Conservation (phyloP, 1,140 invertebrate genomes). For the Drosophila varians region DNA sequence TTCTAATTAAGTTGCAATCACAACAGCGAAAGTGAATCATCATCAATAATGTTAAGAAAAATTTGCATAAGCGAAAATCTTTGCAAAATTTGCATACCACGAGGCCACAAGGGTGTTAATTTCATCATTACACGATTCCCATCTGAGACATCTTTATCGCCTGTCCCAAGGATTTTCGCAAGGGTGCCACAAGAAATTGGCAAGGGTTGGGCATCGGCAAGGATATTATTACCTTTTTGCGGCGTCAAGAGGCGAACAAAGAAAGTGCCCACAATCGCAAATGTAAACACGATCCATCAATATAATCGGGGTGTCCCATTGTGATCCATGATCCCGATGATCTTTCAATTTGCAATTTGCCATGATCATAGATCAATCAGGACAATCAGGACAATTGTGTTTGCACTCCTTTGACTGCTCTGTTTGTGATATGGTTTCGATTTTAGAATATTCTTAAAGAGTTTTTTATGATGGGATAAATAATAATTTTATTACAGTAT, state of each 20-base stretch:
- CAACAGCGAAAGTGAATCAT: conserved; percentile 28
- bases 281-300: conserved; percentile 62
- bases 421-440: not conserved
- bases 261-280: conserved; percentile 60
- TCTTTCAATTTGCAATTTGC: conserved; percentile 21
- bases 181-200: conserved; percentile 19
- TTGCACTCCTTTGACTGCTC: conserved; percentile 9
- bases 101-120: conserved; percentile 58
- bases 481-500: conserved; percentile 54
- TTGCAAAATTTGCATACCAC: conserved; percentile 38
- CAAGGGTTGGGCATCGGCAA: conserved; percentile 12
- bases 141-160: conserved; percentile 47
- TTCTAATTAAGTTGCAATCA: conserved; percentile 45
- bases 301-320: conserved; percentile 30
- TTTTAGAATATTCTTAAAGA: too few relatives aligned
- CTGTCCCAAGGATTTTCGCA: conserved; percentile 39
- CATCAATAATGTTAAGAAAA: conserved; percentile 39
- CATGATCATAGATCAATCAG: not conserved
- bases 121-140: conserved; percentile 57
- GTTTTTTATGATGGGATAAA: conserved; percentile 31
- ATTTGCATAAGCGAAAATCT: conserved; percentile 51
- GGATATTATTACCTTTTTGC: conserved; percentile 20
- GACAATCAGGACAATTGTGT: conserved; percentile 40
- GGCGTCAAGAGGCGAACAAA: conserved; percentile 61
- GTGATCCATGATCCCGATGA: conserved; percentile 29